Percentiles rank a stretch among this genome's conserved stretches.
Evolutionary conservation across 2,888 invertebrate genomes (phyloP).

Genomic region (Pardosa pseudoannulata): DNA sequence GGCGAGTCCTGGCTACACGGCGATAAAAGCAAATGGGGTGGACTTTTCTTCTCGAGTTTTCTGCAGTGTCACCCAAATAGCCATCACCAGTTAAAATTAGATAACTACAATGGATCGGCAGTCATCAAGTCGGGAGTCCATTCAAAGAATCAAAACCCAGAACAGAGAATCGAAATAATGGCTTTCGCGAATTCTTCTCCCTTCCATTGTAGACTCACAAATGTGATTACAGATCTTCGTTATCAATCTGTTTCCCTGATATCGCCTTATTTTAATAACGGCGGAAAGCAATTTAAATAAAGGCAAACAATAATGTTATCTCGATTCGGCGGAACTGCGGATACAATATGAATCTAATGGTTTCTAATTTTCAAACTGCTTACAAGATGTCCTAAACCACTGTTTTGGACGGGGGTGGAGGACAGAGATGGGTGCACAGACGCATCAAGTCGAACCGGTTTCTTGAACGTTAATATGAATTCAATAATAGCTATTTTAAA

Average conservation of each 20-base stretch:
- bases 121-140: constrained; percentile 7
- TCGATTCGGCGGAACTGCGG: background rate
- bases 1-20: background rate
- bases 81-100: background rate
- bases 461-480: too few relatives aligned
- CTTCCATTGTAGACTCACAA: background rate
- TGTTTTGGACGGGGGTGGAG: too few relatives aligned
- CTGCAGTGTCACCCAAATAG: background rate
- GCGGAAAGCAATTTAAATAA: constrained; percentile 3
- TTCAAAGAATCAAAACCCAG: background rate
- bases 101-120: background rate
- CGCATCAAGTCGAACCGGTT: too few relatives aligned
- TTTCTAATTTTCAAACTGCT: too few relatives aligned
- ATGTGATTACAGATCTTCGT: background rate
- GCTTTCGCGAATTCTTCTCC: too few relatives aligned
- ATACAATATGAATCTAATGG: too few relatives aligned
- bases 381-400: too few relatives aligned
- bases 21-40: constrained; percentile 4
- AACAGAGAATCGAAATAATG: constrained; percentile 18
- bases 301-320: constrained; percentile 4
- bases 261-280: background rate
- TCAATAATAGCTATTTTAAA: too few relatives aligned
- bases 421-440: too few relatives aligned
- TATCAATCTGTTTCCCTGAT: constrained; percentile 1
- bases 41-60: constrained; percentile 2